A percentile compares a stretch with the other conserved stretches of the same genome.
Conservation (phyloP, 2,888 invertebrate genomes). For the Eugnorisma glareosa region DNA sequence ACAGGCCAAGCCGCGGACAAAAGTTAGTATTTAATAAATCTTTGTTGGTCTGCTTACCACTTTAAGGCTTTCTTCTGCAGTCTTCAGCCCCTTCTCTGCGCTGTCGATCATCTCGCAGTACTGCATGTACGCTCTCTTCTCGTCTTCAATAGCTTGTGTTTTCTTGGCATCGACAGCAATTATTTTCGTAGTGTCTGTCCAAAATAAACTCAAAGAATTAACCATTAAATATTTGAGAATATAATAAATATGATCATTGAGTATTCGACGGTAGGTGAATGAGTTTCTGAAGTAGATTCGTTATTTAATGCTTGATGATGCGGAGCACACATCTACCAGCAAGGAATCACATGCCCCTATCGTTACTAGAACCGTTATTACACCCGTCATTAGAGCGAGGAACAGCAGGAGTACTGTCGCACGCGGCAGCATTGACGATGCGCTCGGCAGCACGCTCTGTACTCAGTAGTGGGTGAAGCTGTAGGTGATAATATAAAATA, state of each 20-base stretch:
- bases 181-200: conserved; percentile 4
- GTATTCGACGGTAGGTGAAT: not conserved
- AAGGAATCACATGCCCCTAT: too few relatives aligned
- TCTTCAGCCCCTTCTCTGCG: conserved; percentile 31
- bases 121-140: conserved; percentile 28
- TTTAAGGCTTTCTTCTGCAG: conserved; percentile 36
- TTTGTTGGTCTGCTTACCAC: conserved; percentile 17
- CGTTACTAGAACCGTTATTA: too few relatives aligned
- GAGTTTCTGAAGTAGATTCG: not conserved
- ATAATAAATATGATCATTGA: not conserved
- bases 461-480: not conserved
- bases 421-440: not conserved
- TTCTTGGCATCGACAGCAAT: not conserved
- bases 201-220: not conserved
- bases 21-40: not conserved
- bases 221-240: not conserved
- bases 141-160: conserved; percentile 23
- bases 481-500: not conserved
- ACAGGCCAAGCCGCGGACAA: not conserved
- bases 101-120: conserved; percentile 43
- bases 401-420: not conserved
- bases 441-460: not conserved
- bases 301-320: not conserved
- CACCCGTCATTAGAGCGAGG: too few relatives aligned
- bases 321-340: too few relatives aligned